Base-by-base conservation (phyloP, 2,888 invertebrate genomes). In the Chouioia cunea region DNA sequence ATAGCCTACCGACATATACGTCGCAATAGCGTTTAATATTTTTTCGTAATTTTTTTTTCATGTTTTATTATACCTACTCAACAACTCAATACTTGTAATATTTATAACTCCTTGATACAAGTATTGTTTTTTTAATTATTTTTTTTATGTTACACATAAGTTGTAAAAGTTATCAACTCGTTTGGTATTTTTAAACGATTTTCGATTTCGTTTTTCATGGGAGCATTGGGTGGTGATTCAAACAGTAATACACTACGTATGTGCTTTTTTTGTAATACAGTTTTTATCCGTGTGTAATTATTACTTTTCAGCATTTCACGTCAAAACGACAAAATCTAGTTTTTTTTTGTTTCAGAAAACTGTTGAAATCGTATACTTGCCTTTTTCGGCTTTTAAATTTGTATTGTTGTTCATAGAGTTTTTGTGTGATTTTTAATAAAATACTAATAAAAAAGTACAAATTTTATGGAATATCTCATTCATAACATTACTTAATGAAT, bases 51-150 rank as follows among this genome's bases (percentile, higher is more conserved):
- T 47, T 59, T 70, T 70, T 63, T 57, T 58, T 52, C 18, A 16
- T 43, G 27, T 57, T 60, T 43, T 56, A 3, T 48, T 69, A 54
- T 69, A 65, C 58, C 69, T 69, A 68, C 57, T 71, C 53, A 73
- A 74, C 71, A 74, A 65, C 71, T 70, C 62, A 47, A 69, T 71
- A 69, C 23, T 68, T 65, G 53, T 70, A 54, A 69, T 68, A 67
- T 65, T 69, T 69, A 65, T 67, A 67, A 66, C 48, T 69, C 22
- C 54, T 66, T 44, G 27, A 59, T 69, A 67, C 63, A 70, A 62
- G 53, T 46, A 65, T 58, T 57, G 52, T 62, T 57, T 57, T 57
- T 50, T 12, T 58, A n/a, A 50, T 57, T 62, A 58, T 71, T 65
- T 56, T 47, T 36, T 53, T 64, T 47, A 64, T 58, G 59, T 62